phyloP scores from a whole-genome alignment of 1,140 invertebrate genomes.

The Chlorops oryzae region DNA sequence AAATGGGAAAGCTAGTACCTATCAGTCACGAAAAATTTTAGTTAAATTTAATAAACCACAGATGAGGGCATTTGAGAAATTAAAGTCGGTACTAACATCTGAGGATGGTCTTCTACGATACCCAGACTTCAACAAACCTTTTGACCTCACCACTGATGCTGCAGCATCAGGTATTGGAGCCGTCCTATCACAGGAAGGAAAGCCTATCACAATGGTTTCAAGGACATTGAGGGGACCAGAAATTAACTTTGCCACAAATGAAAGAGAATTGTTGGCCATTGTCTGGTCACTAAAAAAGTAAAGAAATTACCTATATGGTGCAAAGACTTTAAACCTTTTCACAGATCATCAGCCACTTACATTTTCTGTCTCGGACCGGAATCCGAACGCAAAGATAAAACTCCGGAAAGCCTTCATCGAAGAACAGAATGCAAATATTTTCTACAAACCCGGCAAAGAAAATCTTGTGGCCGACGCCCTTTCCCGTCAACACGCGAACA shows the following conservation, averaged over 20 bases:
- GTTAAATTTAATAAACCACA: too few relatives aligned
- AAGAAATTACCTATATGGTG: conserved; percentile 37
- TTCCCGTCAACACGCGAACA: conserved; percentile 16
- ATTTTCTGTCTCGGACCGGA: conserved; percentile 48
- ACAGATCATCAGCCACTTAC: conserved; percentile 52
- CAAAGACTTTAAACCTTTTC: conserved; percentile 46
- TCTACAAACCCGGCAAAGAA: conserved; percentile 44
- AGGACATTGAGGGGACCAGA: conserved; percentile 24
- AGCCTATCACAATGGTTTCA: conserved; percentile 18
- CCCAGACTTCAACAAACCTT: conserved; percentile 15
- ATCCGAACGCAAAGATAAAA: conserved; percentile 47
- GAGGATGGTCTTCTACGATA: too few relatives aligned
- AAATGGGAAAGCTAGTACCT: too few relatives aligned
- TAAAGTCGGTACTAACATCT: too few relatives aligned
- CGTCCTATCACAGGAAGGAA: conserved; percentile 16
- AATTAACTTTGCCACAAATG: conserved; percentile 49
- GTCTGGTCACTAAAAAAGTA: conserved; percentile 13
- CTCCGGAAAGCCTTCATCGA: conserved; percentile 52
- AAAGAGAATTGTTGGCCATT: conserved; percentile 12
- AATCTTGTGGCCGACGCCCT: conserved; percentile 43
- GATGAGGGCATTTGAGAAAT: too few relatives aligned
- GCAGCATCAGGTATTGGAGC: conserved; percentile 13
- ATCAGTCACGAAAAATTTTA: too few relatives aligned
- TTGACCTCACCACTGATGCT: conserved; percentile 19
- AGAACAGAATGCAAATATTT: conserved; percentile 38